Conservation (phyloP, 2,888 invertebrate genomes). For the Platerodrilus igneus region DNA sequence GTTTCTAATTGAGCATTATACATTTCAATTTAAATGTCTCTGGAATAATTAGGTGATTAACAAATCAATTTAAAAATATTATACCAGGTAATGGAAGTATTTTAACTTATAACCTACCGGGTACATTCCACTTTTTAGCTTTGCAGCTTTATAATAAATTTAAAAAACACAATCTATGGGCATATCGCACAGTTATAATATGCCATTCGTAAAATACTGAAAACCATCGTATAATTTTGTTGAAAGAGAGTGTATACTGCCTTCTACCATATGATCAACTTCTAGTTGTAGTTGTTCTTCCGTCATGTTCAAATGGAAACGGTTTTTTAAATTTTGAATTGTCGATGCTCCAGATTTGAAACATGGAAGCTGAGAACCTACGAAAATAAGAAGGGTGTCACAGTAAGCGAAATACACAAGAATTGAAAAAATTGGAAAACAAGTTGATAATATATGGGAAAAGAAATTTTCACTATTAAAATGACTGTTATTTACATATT, state of each 20-base stretch:
- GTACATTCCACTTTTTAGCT: conserved; percentile 5
- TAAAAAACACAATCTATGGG: conserved; percentile 21
- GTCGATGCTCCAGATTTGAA: conserved; percentile 91
- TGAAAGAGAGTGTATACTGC: conserved; percentile 92
- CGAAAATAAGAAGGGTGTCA: conserved; percentile 26
- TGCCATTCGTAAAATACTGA: conserved; percentile 98
- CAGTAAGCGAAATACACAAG: too few relatives aligned
- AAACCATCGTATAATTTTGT: conserved; percentile 98
- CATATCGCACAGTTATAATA: conserved; percentile 55
- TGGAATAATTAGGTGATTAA: conserved; percentile 16
- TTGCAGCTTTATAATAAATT: conserved; percentile 1
- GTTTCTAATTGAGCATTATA: conserved; percentile 22
- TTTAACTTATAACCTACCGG: too few relatives aligned
- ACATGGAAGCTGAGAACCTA: conserved; percentile 93
- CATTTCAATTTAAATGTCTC: conserved; percentile 19
- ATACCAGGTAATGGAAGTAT: background rate
- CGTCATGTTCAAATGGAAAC: conserved; percentile 91
- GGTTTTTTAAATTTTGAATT: conserved; percentile 83
- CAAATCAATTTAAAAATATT: conserved; percentile 14
- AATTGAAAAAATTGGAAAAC: too few relatives aligned
- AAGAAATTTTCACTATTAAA: too few relatives aligned
- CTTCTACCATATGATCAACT: conserved; percentile 90
- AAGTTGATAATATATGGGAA: too few relatives aligned
- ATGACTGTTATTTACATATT: too few relatives aligned
- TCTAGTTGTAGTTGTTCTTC: conserved; percentile 91